phyloP scores from a whole-genome alignment of 2,797 vertebrate species.

The Hippopotamyrus pictus region DNA sequence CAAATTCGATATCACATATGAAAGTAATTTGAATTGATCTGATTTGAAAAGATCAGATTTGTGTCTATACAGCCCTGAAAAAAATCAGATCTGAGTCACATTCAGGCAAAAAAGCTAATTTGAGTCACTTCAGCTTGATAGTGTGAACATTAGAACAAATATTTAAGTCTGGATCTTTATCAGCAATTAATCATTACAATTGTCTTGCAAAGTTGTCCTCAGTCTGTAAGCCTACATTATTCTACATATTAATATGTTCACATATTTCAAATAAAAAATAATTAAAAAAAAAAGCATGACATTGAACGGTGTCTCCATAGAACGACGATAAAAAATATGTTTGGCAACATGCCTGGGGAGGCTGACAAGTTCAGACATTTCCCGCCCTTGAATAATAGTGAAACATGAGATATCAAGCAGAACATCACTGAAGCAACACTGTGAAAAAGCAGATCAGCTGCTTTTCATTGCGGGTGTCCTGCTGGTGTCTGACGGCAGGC shows the following conservation, averaged over 20 bases:
- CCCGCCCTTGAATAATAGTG: not conserved
- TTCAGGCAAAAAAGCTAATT: not conserved
- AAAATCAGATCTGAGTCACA: not conserved
- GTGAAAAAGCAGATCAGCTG: not conserved
- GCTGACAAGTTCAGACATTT: not conserved
- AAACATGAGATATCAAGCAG: not conserved
- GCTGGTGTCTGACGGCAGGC: not conserved
- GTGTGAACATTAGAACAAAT: not conserved
- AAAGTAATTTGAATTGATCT: not conserved
- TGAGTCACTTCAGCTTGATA: not conserved
- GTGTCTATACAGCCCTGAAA: not conserved
- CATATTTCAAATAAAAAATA: not conserved
- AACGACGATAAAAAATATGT: conserved; percentile 15
- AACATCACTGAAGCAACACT: not conserved
- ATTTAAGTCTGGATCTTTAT: not conserved
- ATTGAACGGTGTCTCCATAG: not conserved
- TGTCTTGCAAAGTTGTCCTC: not conserved
- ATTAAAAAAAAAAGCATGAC: not conserved
- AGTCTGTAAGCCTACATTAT: not conserved
- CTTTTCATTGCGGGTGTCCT: not conserved
- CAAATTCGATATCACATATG: not conserved
- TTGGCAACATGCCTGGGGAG: not conserved
- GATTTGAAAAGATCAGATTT: not conserved
- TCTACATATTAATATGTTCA: not conserved
- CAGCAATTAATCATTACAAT: not conserved